A percentile compares a stretch with the other conserved stretches of the same genome.
phyloP scores from a whole-genome alignment of 2,888 invertebrate genomes.

The Drosophila maculinotata region DNA sequence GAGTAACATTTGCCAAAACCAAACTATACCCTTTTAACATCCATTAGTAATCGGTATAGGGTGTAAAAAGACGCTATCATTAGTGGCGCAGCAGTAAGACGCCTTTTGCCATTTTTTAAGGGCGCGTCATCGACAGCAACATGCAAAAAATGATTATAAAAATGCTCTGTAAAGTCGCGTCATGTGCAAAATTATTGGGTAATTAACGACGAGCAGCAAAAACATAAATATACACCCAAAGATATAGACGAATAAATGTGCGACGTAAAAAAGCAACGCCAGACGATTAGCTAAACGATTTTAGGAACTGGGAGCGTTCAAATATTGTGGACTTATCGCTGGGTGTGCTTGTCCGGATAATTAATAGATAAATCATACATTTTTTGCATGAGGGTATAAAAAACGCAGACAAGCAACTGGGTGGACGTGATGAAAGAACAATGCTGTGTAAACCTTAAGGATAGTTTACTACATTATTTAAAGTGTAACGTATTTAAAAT shows the following conservation, averaged over 20 bases:
- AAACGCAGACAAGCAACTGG: neutral
- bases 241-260: slow-evolving; percentile 36
- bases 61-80: slow-evolving; percentile 48
- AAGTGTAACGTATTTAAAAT: too few relatives aligned
- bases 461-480: too few relatives aligned
- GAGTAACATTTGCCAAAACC: neutral
- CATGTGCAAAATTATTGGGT: slow-evolving; percentile 79
- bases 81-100: slow-evolving; percentile 52
- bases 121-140: slow-evolving; percentile 55
- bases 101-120: slow-evolving; percentile 48
- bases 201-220: slow-evolving; percentile 55
- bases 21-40: neutral
- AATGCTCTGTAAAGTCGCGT: slow-evolving; percentile 63
- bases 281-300: slow-evolving; percentile 57
- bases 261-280: slow-evolving; percentile 27
- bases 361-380: slow-evolving; percentile 66
- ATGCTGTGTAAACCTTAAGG: too few relatives aligned
- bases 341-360: slow-evolving; percentile 59
- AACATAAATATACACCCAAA: slow-evolving; percentile 11
- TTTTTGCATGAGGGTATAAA: slow-evolving; percentile 4
- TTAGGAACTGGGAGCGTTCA: slow-evolving; percentile 47
- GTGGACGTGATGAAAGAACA: neutral
- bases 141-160: slow-evolving; percentile 62
- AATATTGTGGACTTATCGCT: slow-evolving; percentile 39
- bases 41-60: neutral